Conservation (phyloP, 2,888 invertebrate genomes). For the Luffia ferchaultella region DNA sequence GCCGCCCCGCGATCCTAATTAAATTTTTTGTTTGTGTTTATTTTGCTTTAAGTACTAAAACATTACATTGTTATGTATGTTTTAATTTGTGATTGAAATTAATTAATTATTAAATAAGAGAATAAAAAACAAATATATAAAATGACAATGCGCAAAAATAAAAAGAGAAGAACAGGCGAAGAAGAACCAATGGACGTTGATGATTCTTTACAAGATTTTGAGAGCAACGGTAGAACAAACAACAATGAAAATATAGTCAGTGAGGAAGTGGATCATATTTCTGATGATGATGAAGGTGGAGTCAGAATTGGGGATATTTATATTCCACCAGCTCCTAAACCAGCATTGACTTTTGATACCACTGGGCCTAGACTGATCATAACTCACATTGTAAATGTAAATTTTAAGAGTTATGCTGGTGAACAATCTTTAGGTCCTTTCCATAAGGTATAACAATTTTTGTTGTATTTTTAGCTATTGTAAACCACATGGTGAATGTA, state of each 20-base stretch:
- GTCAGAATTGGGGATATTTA: constrained; percentile 81
- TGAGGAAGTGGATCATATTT: constrained; percentile 47
- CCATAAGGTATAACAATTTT: constrained; percentile 90
- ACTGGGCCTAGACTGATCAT: constrained; percentile 90
- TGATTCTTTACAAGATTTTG: constrained; percentile 10
- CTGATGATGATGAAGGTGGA: constrained; percentile 74
- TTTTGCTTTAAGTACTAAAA: too few species aligned
- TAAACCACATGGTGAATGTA: too few species aligned
- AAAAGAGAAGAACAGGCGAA: constrained; percentile 18
- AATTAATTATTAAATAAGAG: background rate
- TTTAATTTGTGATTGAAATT: background rate
- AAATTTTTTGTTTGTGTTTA: too few species aligned
- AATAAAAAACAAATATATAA: background rate
- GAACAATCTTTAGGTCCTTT: constrained; percentile 89
- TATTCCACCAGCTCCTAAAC: constrained; percentile 80
- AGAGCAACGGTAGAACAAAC: background rate
- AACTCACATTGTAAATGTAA: constrained; percentile 86
- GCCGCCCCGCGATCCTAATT: too few species aligned
- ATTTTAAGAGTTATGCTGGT: constrained; percentile 97
- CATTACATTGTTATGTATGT: background rate
- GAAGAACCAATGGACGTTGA: constrained; percentile 51
- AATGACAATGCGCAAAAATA: background rate
- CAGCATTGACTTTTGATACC: constrained; percentile 74
- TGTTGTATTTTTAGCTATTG: too few species aligned
- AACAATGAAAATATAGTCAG: constrained; percentile 4